Base-by-base conservation (phyloP, 2,888 invertebrate genomes). In the Lithodes maja region DNA sequence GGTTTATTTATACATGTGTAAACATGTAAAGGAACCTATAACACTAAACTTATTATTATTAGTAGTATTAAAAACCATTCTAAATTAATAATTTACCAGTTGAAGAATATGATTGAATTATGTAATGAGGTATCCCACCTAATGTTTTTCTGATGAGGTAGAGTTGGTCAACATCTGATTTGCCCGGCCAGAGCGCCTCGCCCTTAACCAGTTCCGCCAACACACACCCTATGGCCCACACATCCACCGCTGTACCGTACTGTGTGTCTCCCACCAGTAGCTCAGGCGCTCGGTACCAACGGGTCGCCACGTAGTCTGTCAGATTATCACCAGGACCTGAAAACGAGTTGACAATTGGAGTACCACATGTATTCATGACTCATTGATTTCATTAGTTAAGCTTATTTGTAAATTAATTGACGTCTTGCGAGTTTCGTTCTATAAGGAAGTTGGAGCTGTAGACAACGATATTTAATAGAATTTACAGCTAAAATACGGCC, bases 281-380 rank as follows among this genome's bases (percentile, higher is more conserved):
- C 94, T 99, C 99, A 0, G 99, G 99, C 3, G 99, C 97, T 90
- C 99, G 95, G 95, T 99, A 99, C 99, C 99, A 99, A 86, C 99
- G 95, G 69, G 99, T 99, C 78, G 99, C 99, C 92, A 99, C 99
- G 94, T 99, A 99, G 94, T 99, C 78, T 17, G 83, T 83, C 49
- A 82, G 77, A 68, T 87, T 81, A 33, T 81, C 86, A 3, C 86
- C 86, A 0, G 81, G 80, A 53, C 74, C 86, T 80, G 77, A 9
- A 53, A 33, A n/a, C n/a, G n/a, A n/a, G n/a, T n/a, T n/a, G n/a
- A n/a, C n/a, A n/a, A n/a, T n/a, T n/a, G n/a, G n/a, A n/a, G n/a
- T n/a, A n/a, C n/a, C n/a, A n/a, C n/a, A n/a, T n/a, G n/a, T n/a
- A n/a, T n/a, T n/a, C n/a, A n/a, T n/a, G n/a, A n/a, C n/a, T n/a